Evolutionary conservation across 1,140 invertebrate species (phyloP).

Genomic region (Plectus sambesii): DNA sequence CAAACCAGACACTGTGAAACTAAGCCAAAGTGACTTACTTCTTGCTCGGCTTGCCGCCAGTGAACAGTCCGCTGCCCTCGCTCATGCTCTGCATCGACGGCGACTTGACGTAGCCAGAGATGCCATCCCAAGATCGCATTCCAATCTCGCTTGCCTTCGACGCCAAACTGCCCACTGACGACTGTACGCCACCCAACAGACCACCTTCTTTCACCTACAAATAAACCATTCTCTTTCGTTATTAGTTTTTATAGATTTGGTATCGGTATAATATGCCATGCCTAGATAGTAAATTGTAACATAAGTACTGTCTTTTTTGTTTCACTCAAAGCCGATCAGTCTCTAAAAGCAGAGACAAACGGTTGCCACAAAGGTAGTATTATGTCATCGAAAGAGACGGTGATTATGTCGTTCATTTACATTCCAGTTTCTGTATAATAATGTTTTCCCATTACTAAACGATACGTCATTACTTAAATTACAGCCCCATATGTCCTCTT

Average conservation of each 20-base stretch:
- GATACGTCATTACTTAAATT: conserved; percentile 1
- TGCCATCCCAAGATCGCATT: conserved; percentile 38
- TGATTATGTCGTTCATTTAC: conserved; percentile 8
- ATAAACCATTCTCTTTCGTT: too few species aligned
- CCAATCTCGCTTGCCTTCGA: conserved; percentile 38
- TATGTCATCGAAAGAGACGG: too few species aligned
- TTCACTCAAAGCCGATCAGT: too few species aligned
- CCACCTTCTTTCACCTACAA: conserved; percentile 32
- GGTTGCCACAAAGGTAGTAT: background rate
- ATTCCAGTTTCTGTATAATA: conserved; percentile 11
- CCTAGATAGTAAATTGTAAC: too few species aligned
- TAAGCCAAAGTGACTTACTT: conserved; percentile 16
- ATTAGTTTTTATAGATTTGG: too few species aligned
- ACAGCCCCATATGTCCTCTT: conserved; percentile 20
- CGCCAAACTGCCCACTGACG: conserved; percentile 16
- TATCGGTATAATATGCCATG: too few species aligned
- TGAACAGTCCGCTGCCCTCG: too few species aligned
- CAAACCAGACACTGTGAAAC: conserved; percentile 16
- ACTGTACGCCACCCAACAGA: conserved; percentile 27
- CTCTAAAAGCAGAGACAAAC: background rate
- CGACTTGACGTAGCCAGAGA: conserved; percentile 40
- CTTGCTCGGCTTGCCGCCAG: conserved; percentile 18
- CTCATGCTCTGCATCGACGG: conserved; percentile 39
- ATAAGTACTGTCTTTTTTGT: too few species aligned
- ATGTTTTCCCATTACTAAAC: background rate